Evolutionary conservation across 2,888 invertebrate genomes (phyloP), one percentile per base, ranked within the genome.

Genomic region (Chrysolina haemoptera): DNA sequence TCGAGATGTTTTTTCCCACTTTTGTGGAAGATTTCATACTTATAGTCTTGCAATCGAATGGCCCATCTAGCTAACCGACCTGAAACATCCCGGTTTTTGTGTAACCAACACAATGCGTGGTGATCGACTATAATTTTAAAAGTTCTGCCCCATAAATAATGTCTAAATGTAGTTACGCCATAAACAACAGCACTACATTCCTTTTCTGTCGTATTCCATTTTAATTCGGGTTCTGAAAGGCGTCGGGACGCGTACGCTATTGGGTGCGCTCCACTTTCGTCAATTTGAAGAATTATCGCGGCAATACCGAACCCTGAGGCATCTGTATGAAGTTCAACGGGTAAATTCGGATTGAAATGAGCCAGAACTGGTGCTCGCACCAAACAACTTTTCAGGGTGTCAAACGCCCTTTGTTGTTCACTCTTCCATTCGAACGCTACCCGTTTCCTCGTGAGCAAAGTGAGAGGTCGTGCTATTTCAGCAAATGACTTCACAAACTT

Each of bases 1-100:
- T 63, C 63, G 11, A 22, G 22, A 43, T 63, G 43, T 18, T 63
- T 18, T 63, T 63, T 40, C 18, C 43, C 63, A 14, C 63, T 63
- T 63, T 63, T 63, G 16, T 41, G 43, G 10, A 63, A n/a, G 2
- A 41, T 43, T 12, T 40, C 63, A 16, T 35, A 62, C 16, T 62
- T n/a, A 35, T 20, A 63, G 5, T 43, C 43, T 40, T 43, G 43
- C 41, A 63, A 43, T 18, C 40, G 16, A 10, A 63, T 41, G 10
- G 41, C 41, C 43, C 63, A 41, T 16, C 63, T 40, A 41, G 40
- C 63, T 41, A 63, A 16, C 41, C 43, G 43, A 43, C 43, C 43
- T 9, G 43, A 14, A 43, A 14, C 14, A 43, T 43, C 43, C 5
- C 14, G 43, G 14, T 43, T 43, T 43, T 43, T 43, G 14, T 43